Percentiles rank a stretch among this genome's conserved stretches.
Conservation (phyloP, 2,797 vertebrate species). For the Neoniphon sammara region DNA sequence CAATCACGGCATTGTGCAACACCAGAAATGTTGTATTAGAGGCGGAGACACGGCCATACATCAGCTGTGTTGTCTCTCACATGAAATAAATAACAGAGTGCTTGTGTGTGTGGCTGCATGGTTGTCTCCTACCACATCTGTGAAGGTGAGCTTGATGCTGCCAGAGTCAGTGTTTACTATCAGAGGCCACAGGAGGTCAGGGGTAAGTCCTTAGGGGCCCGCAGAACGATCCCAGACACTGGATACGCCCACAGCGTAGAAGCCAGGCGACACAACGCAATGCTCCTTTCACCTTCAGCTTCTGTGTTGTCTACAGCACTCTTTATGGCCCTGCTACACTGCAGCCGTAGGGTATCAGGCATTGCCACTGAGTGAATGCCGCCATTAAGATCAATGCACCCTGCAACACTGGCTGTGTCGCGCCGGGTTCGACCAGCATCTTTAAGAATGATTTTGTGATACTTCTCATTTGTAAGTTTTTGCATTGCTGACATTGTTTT, state of each 20-base stretch:
- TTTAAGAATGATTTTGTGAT: no score
- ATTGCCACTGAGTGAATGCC: no score
- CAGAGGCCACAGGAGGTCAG: conserved; percentile 34
- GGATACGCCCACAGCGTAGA: background rate
- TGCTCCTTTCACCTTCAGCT: background rate
- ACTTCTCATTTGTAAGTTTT: no score
- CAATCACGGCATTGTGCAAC: background rate
- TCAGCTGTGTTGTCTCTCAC: background rate
- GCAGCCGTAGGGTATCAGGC: no score
- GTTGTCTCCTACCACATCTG: background rate
- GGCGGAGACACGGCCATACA: background rate
- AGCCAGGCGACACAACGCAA: background rate
- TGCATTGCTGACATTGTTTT: no score
- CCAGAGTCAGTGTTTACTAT: conserved; percentile 30
- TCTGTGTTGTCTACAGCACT: background rate
- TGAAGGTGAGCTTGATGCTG: conserved; percentile 26
- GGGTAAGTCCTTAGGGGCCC: conserved; percentile 28
- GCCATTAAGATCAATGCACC: no score
- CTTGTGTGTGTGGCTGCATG: conserved; percentile 3
- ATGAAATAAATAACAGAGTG: background rate
- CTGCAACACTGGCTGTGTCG: no score
- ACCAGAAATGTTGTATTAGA: no score
- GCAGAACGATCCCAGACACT: conserved; percentile 1
- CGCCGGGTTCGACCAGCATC: no score
- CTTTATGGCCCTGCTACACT: conserved; percentile 50